Evolutionary conservation across 2,113 vertebrate genomes (phyloP), one percentile per base, ranked within the genome.

Genomic region (Bettongia penicillata): DNA sequence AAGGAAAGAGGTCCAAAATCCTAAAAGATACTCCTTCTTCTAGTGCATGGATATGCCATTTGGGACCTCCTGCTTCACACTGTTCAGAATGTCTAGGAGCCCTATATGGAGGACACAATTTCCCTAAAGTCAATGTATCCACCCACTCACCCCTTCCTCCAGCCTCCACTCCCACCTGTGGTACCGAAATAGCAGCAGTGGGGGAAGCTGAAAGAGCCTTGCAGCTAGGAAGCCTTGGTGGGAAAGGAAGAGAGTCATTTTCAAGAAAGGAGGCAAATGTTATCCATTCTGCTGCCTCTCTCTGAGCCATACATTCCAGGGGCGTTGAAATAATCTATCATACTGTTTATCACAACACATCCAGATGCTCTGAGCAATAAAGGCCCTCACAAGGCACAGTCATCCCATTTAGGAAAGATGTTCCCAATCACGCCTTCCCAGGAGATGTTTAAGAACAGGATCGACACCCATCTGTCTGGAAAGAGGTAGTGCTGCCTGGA

Each of bases 291-390:
- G 12, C 11, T 94, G 89, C 57, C 94, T 93, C 96, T 95, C 84
- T 96, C 95, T 96, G 96, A 52, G 96, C 91, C 95, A 90, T 93
- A 90, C 95, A 94, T 94, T 96, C 94, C 23, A 95, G 93, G 95
- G 77, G 61, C 96, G 19, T 94, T 97, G 96, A 98, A 97, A 94
- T 90, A 94, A 97, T 97, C 97, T 93, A 96, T 97, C 98, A 96
- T 55, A 94, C 97, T 97, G 96, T 98, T 98, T 97, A 97, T 97
- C 97, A 98, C 97, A 97, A 97, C 95, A 97, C 93, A 96, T 92
- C 96, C 98, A 98, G 98, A 97, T 98, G 98, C 96, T 97, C 97
- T 94, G 92, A 92, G 97, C 96, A 96, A 97, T 97, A 98, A 98
- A 97, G 96, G 90, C 52, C 9, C 92, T 96, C 95, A 94, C 94